A percentile compares a stretch with the other conserved stretches of the same genome.
phyloP scores from a whole-genome alignment of 2,888 invertebrate genomes.

The Deilephila porcellus region DNA sequence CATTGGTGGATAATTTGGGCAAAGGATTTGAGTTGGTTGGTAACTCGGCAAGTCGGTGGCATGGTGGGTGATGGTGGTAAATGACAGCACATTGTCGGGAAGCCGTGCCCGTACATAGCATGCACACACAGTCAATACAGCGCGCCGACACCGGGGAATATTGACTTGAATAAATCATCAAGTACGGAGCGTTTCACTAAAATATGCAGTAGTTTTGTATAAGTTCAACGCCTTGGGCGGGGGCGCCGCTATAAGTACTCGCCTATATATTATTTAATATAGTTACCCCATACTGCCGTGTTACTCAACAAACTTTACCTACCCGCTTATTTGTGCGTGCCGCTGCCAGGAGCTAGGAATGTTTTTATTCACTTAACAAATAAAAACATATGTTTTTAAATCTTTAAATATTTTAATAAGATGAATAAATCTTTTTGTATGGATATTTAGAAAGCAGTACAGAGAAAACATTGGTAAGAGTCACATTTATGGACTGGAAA shows the following conservation, averaged over 20 bases:
- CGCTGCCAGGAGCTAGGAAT: not conserved
- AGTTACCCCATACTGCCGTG: constrained; percentile 62
- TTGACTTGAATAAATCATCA: constrained; percentile 79
- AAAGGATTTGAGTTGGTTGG: no score
- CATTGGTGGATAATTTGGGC: no score
- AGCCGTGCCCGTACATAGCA: constrained; percentile 35
- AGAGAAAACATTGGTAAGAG: no score
- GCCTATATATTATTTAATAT: constrained; percentile 79
- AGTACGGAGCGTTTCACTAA: constrained; percentile 74
- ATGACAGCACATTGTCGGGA: not conserved
- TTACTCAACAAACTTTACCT: constrained; percentile 69
- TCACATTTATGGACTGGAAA: no score
- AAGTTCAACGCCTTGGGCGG: constrained; percentile 76
- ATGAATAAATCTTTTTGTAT: no score
- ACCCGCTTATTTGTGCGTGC: constrained; percentile 61
- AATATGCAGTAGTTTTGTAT: constrained; percentile 83
- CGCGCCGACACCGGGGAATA: constrained; percentile 74
- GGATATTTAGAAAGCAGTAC: no score
- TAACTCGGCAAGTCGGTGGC: not conserved
- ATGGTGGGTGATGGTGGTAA: not conserved
- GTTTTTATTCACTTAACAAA: not conserved
- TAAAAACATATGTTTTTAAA: no score
- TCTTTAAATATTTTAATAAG: no score
- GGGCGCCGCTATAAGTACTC: constrained; percentile 65
- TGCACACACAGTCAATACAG: constrained; percentile 75